Conservation (phyloP, 2,888 invertebrate species). For the Venusia cambrica region DNA sequence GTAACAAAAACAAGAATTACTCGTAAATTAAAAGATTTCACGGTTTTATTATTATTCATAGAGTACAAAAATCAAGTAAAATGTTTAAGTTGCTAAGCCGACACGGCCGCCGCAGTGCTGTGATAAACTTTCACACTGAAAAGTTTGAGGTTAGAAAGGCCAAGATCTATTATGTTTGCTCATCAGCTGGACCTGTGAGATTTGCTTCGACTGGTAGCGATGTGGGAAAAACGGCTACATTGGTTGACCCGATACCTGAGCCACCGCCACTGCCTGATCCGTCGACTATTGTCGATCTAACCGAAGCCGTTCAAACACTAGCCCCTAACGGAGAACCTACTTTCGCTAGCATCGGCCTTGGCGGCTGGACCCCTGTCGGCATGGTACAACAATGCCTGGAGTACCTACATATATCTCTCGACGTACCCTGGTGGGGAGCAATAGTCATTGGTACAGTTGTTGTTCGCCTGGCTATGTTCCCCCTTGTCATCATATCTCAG, state of each 20-base stretch:
- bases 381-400: conserved; percentile 91
- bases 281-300: conserved; percentile 47
- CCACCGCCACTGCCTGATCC: conserved; percentile 69
- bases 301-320: conserved; percentile 62
- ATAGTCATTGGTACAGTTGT: conserved; percentile 90
- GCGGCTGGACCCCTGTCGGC: conserved; percentile 91
- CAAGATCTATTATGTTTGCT: conserved; percentile 66
- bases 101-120: conserved; percentile 60
- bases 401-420: conserved; percentile 88
- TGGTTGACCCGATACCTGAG: conserved; percentile 66
- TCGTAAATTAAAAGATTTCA: conserved; percentile 18
- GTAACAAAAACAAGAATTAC: conserved; percentile 37
- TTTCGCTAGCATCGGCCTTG: conserved; percentile 90
- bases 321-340: conserved; percentile 86
- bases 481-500: conserved; percentile 91
- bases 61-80: conserved; percentile 26
- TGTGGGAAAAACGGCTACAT: conserved; percentile 44
- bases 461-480: conserved; percentile 89
- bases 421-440: conserved; percentile 96
- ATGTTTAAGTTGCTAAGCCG: conserved; percentile 72
- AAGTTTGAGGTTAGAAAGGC: conserved; percentile 74
- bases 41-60: conserved; percentile 1
- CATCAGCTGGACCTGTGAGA: conserved; percentile 58
- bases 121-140: conserved; percentile 57
- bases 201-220: conserved; percentile 58